A percentile compares a stretch with the other conserved stretches of the same genome.
These are phyloP conservation scores for Melinopterus prodromus DNA, from an alignment of 2,888 invertebrate species.

Conservation along the genomic window DNA sequence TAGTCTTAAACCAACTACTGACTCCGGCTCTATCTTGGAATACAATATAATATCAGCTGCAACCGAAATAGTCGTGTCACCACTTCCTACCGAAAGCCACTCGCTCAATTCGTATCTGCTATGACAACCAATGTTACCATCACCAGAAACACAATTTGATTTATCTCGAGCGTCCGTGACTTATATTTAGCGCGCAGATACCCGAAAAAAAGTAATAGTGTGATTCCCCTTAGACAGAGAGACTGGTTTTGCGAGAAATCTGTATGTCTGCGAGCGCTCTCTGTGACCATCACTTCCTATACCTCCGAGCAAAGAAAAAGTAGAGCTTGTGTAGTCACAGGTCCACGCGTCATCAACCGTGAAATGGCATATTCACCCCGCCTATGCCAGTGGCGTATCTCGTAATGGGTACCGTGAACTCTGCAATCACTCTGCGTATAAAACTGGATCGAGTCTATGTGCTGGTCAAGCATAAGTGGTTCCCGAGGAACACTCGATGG, in stretches of 20 bases:
- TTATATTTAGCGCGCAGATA: slow-evolving; percentile 14
- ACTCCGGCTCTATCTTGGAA: too few relatives aligned
- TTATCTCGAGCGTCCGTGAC: not conserved
- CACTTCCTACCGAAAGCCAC: too few relatives aligned
- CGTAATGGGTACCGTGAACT: slow-evolving; percentile 18
- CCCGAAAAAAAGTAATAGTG: slow-evolving; percentile 20
- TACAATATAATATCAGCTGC: too few relatives aligned
- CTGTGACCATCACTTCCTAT: slow-evolving; percentile 39
- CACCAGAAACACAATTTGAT: not conserved
- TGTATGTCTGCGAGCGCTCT: slow-evolving; percentile 29
- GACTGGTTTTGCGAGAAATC: slow-evolving; percentile 34
- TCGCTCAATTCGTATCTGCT: too few relatives aligned
- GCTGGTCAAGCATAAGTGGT: not conserved
- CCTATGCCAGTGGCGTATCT: slow-evolving; percentile 29
- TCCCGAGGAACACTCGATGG: not conserved
- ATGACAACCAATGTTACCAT: not conserved
- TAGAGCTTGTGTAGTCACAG: slow-evolving; percentile 24
- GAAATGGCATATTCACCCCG: slow-evolving; percentile 45
- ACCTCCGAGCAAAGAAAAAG: slow-evolving; percentile 28
- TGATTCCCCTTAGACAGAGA: slow-evolving; percentile 33
- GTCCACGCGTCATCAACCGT: slow-evolving; percentile 43
- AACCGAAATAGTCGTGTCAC: too few relatives aligned
- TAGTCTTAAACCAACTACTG: too few relatives aligned
- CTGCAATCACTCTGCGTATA: slow-evolving; percentile 21
- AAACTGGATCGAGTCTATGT: not conserved